Evolutionary conservation across 2,797 vertebrate genomes (phyloP).

Genomic region (Neosilurus mollespiculum): DNA sequence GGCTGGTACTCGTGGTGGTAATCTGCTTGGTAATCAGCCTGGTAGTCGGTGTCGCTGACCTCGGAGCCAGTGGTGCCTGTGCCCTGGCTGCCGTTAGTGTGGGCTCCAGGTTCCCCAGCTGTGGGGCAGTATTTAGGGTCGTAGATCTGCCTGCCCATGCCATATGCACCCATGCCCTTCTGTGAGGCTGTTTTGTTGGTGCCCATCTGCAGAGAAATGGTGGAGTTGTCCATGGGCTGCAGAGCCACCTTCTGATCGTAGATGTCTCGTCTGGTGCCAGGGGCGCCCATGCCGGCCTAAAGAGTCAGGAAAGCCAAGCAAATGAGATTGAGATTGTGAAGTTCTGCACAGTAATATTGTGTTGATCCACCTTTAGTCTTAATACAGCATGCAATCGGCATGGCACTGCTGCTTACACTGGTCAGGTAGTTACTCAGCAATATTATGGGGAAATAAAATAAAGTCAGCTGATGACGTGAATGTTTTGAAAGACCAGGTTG

Average conservation of each 20-base stretch:
- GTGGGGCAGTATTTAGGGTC: slow-evolving; percentile 85
- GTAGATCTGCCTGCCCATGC: slow-evolving; percentile 85
- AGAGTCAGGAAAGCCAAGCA: background rate
- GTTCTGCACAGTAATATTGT: no score
- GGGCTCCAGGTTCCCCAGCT: slow-evolving; percentile 83
- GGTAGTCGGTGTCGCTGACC: slow-evolving; percentile 95
- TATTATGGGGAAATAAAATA: no score
- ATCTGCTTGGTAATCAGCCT: slow-evolving; percentile 87
- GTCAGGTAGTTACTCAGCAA: no score
- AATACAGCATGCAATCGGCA: no score
- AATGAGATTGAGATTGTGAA: background rate
- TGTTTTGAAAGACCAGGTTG: no score
- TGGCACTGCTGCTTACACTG: no score
- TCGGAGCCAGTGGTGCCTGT: slow-evolving; percentile 91
- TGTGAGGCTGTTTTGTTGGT: slow-evolving; percentile 87
- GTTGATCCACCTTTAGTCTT: no score
- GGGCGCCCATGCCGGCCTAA: slow-evolving; percentile 84
- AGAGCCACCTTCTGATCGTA: slow-evolving; percentile 83
- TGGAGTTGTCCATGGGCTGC: slow-evolving; percentile 82
- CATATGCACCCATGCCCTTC: slow-evolving; percentile 86
- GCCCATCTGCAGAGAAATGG: slow-evolving; percentile 86
- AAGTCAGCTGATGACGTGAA: no score
- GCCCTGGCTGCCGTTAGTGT: slow-evolving; percentile 89
- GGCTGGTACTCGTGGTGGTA: slow-evolving; percentile 74
- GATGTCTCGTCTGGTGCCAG: slow-evolving; percentile 85